A percentile compares a stretch with the other conserved stretches of the same genome.
Conservation (phyloP, 2,888 invertebrate genomes). For the Agrochola lota region DNA sequence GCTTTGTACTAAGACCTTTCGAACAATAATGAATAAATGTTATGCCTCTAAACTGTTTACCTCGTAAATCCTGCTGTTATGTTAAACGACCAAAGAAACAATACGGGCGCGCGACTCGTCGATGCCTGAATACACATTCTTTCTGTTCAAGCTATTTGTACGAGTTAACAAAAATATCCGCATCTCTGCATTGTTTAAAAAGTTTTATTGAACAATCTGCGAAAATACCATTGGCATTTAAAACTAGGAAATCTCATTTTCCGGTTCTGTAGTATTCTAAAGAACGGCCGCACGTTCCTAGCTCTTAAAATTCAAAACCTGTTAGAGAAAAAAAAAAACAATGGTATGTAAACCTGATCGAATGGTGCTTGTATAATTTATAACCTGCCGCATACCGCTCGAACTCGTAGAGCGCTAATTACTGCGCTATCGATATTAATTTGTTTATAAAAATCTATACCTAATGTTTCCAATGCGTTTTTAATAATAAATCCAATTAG, state of each 20-base stretch:
- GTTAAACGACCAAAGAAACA: conserved; percentile 1
- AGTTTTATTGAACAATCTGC: conserved; percentile 28
- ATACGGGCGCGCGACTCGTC: conserved; percentile 17
- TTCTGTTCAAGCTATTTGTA: conserved; percentile 46
- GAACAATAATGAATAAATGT: neutral
- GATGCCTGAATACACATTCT: conserved; percentile 40
- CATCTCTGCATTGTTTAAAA: conserved; percentile 48
- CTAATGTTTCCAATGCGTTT: conserved; percentile 76
- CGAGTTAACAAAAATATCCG: conserved; percentile 55
- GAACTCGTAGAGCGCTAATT: conserved; percentile 59
- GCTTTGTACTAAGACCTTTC: conserved; percentile 23
- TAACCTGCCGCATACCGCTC: conserved; percentile 20
- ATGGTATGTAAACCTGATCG: conserved; percentile 43
- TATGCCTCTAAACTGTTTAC: neutral
- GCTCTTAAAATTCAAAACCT: conserved; percentile 40
- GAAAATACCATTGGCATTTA: conserved; percentile 30
- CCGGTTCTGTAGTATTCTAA: conserved; percentile 14
- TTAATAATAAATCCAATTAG: conserved; percentile 80
- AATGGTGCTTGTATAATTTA: conserved; percentile 13
- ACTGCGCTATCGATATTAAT: conserved; percentile 68
- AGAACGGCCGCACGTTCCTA: conserved; percentile 29
- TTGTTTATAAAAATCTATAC: conserved; percentile 71
- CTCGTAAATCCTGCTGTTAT: conserved; percentile 6
- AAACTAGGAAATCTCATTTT: conserved; percentile 37
- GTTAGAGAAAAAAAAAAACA: conserved; percentile 26